These are phyloP conservation scores for Cinara cedri DNA, from an alignment of 2,888 invertebrate genomes.

Conservation along the genomic window DNA sequence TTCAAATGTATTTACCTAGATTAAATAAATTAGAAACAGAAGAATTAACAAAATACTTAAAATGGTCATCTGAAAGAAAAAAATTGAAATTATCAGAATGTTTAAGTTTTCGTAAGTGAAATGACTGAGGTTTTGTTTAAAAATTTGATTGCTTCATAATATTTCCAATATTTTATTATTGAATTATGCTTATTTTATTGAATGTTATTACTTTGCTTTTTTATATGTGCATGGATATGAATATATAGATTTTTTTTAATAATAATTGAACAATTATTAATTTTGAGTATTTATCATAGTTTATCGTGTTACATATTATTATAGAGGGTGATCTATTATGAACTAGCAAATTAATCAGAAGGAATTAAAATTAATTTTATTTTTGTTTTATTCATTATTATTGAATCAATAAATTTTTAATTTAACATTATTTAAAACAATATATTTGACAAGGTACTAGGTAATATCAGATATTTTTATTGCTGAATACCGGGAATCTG, in stretches of 20 bases:
- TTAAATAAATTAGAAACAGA: conserved; percentile 32
- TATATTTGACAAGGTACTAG: too few relatives aligned
- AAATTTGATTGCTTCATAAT: not conserved
- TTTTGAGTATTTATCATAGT: not conserved
- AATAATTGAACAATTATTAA: not conserved
- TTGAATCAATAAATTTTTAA: too few relatives aligned
- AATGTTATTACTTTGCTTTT: not conserved
- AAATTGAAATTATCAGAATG: conserved; percentile 27
- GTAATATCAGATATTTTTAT: too few relatives aligned
- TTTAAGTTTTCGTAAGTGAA: conserved; percentile 41
- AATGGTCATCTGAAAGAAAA: conserved; percentile 44
- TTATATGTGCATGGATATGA: not conserved
- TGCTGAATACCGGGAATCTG: too few relatives aligned
- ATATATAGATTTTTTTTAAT: not conserved
- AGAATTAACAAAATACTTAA: conserved; percentile 38
- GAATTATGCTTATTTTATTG: not conserved
- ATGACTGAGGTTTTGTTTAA: not conserved
- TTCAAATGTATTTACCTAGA: conserved; percentile 23
- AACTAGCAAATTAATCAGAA: too few relatives aligned
- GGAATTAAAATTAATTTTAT: too few relatives aligned
- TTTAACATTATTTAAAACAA: too few relatives aligned
- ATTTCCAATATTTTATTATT: not conserved
- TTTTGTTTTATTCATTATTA: too few relatives aligned
- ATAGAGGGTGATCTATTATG: too few relatives aligned
- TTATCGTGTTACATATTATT: not conserved